Evolutionary conservation across 2,113 vertebrate genomes (phyloP).

Genomic region (Myanophis thanlyinensis): DNA sequence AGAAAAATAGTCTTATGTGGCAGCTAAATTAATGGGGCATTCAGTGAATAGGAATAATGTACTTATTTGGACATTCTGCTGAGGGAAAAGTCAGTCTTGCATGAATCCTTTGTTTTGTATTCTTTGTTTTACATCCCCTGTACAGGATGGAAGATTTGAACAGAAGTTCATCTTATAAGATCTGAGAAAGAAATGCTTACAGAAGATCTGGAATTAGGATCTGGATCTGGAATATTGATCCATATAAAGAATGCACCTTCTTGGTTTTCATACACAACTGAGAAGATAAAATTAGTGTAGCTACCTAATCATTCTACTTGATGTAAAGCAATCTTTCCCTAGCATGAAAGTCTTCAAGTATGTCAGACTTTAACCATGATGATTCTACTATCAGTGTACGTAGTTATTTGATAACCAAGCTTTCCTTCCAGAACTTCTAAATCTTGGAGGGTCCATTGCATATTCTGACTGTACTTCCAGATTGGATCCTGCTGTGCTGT

Average conservation of each 20-base stretch:
- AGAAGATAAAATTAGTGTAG: background rate
- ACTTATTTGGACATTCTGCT: background rate
- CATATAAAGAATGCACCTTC: background rate
- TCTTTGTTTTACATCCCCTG: background rate
- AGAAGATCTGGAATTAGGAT: background rate
- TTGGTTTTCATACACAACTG: background rate
- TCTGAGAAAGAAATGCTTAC: background rate
- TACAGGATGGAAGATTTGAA: background rate
- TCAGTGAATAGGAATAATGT: background rate
- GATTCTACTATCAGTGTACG: background rate
- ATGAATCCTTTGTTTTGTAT: background rate
- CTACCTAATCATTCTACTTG: background rate
- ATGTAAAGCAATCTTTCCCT: background rate
- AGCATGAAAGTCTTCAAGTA: background rate
- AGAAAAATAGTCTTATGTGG: background rate
- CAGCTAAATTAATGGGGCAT: constrained; percentile 1
- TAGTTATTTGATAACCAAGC: background rate
- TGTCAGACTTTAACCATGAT: background rate
- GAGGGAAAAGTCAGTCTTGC: background rate
- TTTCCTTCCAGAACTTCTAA: background rate
- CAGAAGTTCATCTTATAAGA: background rate
- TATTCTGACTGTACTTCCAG: background rate
- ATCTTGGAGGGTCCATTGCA: background rate
- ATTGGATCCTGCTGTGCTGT: background rate
- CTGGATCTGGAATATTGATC: background rate